Conservation (phyloP, 2,888 invertebrate species). For the Thecophora atra region DNA sequence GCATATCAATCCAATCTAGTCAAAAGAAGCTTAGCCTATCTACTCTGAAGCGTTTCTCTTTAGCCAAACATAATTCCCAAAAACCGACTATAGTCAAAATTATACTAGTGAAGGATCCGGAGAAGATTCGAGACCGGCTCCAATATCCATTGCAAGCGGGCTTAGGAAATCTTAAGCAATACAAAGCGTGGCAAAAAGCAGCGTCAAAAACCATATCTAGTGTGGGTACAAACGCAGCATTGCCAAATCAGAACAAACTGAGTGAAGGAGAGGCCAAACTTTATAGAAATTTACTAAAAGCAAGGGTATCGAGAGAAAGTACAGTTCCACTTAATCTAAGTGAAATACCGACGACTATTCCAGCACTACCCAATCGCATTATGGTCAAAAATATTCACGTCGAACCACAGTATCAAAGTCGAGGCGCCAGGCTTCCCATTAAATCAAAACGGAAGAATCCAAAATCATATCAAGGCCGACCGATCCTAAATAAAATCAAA, state of each 20-base stretch:
- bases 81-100: background rate
- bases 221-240: background rate
- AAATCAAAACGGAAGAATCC: too few relatives aligned
- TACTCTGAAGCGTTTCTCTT: too few relatives aligned
- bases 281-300: background rate
- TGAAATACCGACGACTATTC: background rate
- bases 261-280: background rate
- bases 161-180: background rate
- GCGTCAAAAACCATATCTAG: background rate
- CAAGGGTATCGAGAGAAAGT: background rate
- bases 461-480: too few relatives aligned
- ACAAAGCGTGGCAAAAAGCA: background rate
- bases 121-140: background rate
- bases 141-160: background rate
- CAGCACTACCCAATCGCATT: background rate
- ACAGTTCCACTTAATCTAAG: background rate
- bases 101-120: background rate
- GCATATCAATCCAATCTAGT: too few relatives aligned
- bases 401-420: background rate
- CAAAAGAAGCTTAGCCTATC: too few relatives aligned
- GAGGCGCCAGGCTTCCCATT: background rate
- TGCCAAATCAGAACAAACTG: background rate
- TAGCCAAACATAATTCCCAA: background rate
- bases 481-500: too few relatives aligned
- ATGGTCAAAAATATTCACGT: background rate